A percentile compares a stretch with the other conserved stretches of the same genome.
Conservation (phyloP, 2,113 vertebrate genomes). For the Cromileptes altivelis region DNA sequence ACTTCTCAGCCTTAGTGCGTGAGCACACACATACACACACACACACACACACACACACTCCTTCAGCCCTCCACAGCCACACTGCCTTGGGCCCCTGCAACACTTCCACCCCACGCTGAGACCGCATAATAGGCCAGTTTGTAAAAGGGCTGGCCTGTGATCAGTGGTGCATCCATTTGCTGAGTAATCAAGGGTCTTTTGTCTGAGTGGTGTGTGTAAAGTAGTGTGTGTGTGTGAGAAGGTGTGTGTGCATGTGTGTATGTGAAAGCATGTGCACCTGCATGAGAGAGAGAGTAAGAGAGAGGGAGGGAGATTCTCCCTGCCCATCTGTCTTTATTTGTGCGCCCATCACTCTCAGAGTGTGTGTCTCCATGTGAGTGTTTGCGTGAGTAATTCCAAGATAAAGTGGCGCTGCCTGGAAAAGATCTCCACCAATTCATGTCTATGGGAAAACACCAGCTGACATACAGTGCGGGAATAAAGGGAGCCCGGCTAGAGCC, state of each 20-base stretch:
- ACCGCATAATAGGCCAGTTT: constrained; percentile 76
- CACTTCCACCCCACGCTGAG: constrained; percentile 80
- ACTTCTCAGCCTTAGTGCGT: constrained; percentile 66
- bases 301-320: constrained; percentile 21
- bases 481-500: constrained; percentile 51
- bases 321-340: constrained; percentile 65
- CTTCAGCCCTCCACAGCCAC: constrained; percentile 41
- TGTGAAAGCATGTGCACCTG: background rate
- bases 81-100: constrained; percentile 63
- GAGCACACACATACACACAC: constrained; percentile 29
- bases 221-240: constrained; percentile 14
- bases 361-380: constrained; percentile 42
- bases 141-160: constrained; percentile 76
- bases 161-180: constrained; percentile 77
- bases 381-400: constrained; percentile 63
- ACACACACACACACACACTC: constrained; percentile 27
- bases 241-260: constrained; percentile 1
- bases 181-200: constrained; percentile 76
- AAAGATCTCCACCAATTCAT: constrained; percentile 53
- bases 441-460: constrained; percentile 66
- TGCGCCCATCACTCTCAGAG: constrained; percentile 28
- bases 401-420: constrained; percentile 67
- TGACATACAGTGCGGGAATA: constrained; percentile 69
- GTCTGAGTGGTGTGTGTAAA: constrained; percentile 47
- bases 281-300: background rate